Evolutionary conservation across 2,888 invertebrate species (phyloP).

Genomic region (Lordiphosa andalusiaca): DNA sequence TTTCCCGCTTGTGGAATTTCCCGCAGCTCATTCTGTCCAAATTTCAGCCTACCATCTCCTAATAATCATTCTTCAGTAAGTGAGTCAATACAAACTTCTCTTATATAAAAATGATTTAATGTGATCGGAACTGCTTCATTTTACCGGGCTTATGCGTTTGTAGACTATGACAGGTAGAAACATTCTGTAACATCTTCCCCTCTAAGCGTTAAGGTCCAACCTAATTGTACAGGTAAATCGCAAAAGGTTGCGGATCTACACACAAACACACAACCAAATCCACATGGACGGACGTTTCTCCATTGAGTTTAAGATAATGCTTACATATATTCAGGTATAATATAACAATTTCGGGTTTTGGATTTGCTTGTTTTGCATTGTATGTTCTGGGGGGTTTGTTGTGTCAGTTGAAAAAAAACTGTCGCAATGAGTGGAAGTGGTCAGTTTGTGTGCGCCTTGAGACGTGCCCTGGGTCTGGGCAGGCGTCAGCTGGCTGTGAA

Average conservation of each 20-base stretch:
- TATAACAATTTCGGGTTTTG: slow-evolving; percentile 48
- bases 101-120: too few species aligned
- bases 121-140: too few species aligned
- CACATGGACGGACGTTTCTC: slow-evolving; percentile 9
- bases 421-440: slow-evolving; percentile 46
- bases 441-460: slow-evolving; percentile 48
- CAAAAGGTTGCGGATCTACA: slow-evolving; percentile 18
- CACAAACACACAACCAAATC: not conserved
- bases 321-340: slow-evolving; percentile 20
- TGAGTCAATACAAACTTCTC: too few species aligned
- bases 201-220: slow-evolving; percentile 22
- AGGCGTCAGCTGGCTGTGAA: slow-evolving; percentile 54
- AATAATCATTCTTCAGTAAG: too few species aligned
- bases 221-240: slow-evolving; percentile 57
- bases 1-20: too few species aligned
- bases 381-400: slow-evolving; percentile 5
- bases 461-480: slow-evolving; percentile 48
- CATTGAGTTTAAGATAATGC: slow-evolving; percentile 39
- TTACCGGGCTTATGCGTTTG: too few species aligned
- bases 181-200: too few species aligned
- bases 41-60: too few species aligned
- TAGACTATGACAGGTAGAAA: too few species aligned
- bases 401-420: slow-evolving; percentile 49
- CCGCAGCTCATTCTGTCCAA: too few species aligned
- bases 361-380: slow-evolving; percentile 43